Conservation (phyloP, 2,113 vertebrate species). For the Oryzias curvinotus region DNA sequence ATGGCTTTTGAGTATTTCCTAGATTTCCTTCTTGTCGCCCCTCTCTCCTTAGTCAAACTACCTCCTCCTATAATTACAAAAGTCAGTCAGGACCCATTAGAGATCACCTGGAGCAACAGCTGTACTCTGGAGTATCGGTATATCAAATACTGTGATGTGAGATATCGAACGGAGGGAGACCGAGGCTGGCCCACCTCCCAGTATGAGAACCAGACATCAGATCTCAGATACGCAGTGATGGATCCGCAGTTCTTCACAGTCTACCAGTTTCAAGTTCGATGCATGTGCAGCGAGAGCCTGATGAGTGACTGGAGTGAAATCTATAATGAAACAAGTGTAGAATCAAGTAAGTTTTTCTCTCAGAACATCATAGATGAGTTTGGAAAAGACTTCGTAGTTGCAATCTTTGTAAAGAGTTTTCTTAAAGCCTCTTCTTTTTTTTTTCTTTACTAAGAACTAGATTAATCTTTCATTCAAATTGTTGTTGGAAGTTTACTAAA, state of each 20-base stretch:
- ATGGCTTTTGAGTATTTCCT: not conserved
- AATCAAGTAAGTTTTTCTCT: constrained; percentile 65
- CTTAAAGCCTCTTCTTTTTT: too few species aligned
- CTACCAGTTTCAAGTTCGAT: constrained; percentile 77
- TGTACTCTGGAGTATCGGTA: not conserved
- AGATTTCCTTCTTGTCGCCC: not conserved
- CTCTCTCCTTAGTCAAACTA: constrained; percentile 52
- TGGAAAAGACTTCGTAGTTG: too few species aligned
- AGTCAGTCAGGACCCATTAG: constrained; percentile 4
- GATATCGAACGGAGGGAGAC: constrained; percentile 34
- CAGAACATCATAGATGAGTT: too few species aligned
- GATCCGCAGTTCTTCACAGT: constrained; percentile 43
- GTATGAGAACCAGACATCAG: too few species aligned
- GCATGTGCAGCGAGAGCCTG: constrained; percentile 41
- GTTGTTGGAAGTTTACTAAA: too few species aligned
- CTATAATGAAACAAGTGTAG: constrained; percentile 40
- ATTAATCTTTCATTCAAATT: too few species aligned
- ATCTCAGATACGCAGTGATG: not conserved
- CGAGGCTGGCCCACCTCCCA: constrained; percentile 34
- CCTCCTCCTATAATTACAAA: constrained; percentile 24
- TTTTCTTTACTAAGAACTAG: too few species aligned
- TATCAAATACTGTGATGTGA: constrained; percentile 39
- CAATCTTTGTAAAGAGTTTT: too few species aligned
- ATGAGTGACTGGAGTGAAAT: constrained; percentile 75
- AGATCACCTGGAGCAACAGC: constrained; percentile 49